Evolutionary conservation across 2,888 invertebrate species (phyloP).

Genomic region (Tenthredo distinguenda): DNA sequence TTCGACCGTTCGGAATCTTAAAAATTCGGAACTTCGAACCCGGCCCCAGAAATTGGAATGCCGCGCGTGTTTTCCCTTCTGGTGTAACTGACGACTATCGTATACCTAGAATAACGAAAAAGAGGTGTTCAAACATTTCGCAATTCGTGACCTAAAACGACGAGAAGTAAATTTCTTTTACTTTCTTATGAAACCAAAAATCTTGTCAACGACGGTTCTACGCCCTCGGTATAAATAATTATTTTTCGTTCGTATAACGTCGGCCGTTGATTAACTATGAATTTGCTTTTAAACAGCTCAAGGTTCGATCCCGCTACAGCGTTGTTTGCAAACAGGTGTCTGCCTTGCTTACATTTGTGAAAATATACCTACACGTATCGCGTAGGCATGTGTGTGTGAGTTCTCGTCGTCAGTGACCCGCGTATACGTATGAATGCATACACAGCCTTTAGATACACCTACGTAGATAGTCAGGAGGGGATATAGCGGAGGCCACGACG

Average conservation of each 20-base stretch:
- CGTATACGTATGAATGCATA: not conserved
- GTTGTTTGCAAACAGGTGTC: conserved; percentile 25
- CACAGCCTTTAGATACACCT: not conserved
- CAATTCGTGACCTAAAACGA: not conserved
- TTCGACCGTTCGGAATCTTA: no score
- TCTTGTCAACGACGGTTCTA: not conserved
- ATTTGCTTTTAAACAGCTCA: not conserved
- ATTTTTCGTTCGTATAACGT: not conserved
- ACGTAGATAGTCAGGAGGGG: not conserved
- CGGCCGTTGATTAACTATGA: not conserved
- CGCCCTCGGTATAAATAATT: not conserved
- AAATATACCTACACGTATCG: no score
- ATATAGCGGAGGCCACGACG: conserved; percentile 35
- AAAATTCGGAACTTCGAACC: no score
- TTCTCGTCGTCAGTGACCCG: not conserved
- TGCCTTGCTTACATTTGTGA: not conserved
- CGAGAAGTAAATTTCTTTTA: not conserved
- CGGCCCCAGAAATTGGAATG: no score
- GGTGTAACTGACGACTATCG: no score
- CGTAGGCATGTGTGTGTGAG: no score
- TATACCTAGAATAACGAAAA: no score
- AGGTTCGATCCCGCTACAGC: not conserved
- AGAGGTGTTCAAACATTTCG: no score
- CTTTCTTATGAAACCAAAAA: not conserved
- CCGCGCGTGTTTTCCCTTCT: no score